These are phyloP conservation scores for Sitta carolinensis DNA, from an alignment of 2,797 vertebrate genomes.

Conservation along the genomic window DNA sequence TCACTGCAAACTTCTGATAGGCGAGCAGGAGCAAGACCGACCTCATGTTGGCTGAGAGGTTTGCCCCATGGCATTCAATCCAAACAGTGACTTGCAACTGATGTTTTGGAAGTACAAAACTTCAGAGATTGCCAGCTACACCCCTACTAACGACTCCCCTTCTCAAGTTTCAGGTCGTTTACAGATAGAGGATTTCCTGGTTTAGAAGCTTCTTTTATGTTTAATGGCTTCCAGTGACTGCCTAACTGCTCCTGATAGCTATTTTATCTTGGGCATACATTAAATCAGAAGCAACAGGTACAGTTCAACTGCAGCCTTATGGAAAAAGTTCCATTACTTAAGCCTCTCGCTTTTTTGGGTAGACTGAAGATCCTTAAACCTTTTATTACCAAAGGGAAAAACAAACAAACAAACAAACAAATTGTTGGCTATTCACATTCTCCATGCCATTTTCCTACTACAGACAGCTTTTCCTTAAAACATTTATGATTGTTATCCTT, in stretches of 20 bases:
- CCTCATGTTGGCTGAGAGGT: neutral
- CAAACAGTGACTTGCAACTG: neutral
- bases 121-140: neutral
- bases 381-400: neutral
- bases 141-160: neutral
- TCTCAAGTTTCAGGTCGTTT: neutral
- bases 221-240: neutral
- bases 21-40: neutral
- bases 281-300: neutral
- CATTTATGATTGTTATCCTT: neutral
- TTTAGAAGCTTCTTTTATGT: neutral
- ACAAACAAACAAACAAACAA: neutral
- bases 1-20: neutral
- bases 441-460: neutral
- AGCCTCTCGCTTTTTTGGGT: neutral
- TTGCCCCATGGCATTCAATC: neutral
- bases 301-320: neutral
- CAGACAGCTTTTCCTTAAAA: neutral
- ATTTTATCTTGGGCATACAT: neutral
- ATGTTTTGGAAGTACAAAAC: neutral
- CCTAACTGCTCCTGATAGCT: neutral
- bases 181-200: neutral
- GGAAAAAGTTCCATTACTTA: neutral
- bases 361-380: neutral
- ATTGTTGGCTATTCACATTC: fast-evolving